Evolutionary conservation across 2,113 vertebrate genomes (phyloP).

Genomic region (Hiodon alosoides): DNA sequence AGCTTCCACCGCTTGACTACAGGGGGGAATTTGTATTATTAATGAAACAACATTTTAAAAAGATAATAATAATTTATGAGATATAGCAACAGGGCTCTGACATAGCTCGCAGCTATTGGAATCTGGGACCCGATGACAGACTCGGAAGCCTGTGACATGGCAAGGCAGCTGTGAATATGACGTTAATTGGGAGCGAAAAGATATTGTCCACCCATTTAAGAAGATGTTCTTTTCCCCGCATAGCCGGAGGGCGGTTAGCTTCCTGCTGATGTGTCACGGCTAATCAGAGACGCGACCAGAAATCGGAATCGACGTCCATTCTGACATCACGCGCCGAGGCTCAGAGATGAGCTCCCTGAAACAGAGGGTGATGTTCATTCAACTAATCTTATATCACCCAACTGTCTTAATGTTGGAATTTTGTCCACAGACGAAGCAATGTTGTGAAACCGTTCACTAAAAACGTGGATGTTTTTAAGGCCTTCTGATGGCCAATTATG

Average conservation of each 20-base stretch:
- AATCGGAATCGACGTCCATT: constrained; percentile 21
- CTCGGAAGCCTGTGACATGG: not conserved
- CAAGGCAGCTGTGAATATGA: not conserved
- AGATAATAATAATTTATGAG: no score
- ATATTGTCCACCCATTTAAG: constrained; percentile 5
- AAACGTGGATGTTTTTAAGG: not conserved
- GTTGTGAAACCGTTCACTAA: not conserved
- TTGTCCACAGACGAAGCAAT: not conserved
- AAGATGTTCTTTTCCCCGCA: constrained; percentile 7
- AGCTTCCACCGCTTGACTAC: no score
- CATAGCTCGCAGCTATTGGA: not conserved
- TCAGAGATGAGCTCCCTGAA: not conserved
- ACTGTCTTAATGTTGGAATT: not conserved
- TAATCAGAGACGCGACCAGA: constrained; percentile 18
- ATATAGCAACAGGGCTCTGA: no score
- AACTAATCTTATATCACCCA: not conserved
- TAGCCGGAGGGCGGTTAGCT: not conserved
- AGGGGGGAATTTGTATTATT: no score
- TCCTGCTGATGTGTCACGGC: constrained; percentile 23
- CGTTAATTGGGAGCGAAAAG: constrained; percentile 5
- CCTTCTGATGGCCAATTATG: not conserved
- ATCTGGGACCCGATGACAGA: not conserved
- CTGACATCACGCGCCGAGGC: not conserved
- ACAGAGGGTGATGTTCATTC: not conserved
- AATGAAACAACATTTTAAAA: no score